These are phyloP conservation scores for Cephus rjabovi DNA, from an alignment of 2,888 invertebrate genomes.

Conservation along the genomic window DNA sequence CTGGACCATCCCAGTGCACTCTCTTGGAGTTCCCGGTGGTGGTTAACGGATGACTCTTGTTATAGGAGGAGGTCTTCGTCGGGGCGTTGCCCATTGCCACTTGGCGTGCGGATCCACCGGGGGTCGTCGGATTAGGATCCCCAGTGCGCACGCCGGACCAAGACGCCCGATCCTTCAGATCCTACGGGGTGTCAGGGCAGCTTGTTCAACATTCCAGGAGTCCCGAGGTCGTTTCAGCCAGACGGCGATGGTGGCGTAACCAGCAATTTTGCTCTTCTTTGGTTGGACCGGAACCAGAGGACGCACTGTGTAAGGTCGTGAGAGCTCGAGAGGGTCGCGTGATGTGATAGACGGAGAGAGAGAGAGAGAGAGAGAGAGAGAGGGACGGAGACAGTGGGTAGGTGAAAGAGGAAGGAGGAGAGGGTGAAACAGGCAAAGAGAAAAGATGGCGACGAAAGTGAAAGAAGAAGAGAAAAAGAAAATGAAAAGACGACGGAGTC, in stretches of 20 bases:
- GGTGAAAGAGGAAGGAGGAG: constrained; percentile 15
- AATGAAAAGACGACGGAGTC: not conserved
- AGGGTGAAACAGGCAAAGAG: constrained; percentile 10
- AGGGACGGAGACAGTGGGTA: not conserved
- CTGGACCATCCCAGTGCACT: constrained; percentile 89
- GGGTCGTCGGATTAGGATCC: not conserved
- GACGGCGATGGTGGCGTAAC: constrained; percentile 40
- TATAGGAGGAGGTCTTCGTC: constrained; percentile 71
- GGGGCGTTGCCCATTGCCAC: constrained; percentile 74
- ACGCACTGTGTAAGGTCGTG: constrained; percentile 16
- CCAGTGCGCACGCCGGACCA: not conserved
- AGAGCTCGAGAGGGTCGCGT: constrained; percentile 13
- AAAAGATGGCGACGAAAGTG: not conserved
- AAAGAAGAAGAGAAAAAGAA: not conserved
- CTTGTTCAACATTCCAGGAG: constrained; percentile 49
- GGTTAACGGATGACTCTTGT: constrained; percentile 67
- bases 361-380: not conserved
- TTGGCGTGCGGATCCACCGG: constrained; percentile 5
- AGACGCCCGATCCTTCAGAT: not conserved
- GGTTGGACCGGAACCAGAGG: not conserved
- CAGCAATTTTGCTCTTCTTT: not conserved
- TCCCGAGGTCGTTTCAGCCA: constrained; percentile 16
- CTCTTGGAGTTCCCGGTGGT: constrained; percentile 72
- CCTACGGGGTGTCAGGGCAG: constrained; percentile 40
- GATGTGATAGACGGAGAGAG: not conserved